Evolutionary conservation across 2,113 vertebrate genomes (phyloP).

Genomic region (Etia nguti): DNA sequence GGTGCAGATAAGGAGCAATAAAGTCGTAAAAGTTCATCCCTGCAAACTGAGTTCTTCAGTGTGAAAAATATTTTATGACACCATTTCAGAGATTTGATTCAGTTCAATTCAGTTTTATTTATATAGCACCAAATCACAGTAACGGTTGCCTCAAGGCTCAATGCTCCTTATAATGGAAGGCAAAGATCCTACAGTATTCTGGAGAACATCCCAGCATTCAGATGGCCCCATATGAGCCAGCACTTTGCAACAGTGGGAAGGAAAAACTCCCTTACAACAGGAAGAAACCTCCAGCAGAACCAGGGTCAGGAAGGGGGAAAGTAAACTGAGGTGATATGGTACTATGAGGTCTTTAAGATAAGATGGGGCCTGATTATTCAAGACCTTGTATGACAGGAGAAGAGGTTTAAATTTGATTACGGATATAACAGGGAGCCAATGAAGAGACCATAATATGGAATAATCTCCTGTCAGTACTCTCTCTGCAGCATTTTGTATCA

Average conservation of each 20-base stretch:
- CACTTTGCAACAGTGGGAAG: background rate
- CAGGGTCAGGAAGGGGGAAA: background rate
- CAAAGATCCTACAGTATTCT: background rate
- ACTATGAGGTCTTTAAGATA: background rate
- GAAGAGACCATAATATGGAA: background rate
- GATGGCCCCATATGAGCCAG: background rate
- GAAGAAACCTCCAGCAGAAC: background rate
- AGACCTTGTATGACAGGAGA: background rate
- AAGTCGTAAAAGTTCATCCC: background rate
- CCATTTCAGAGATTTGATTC: background rate
- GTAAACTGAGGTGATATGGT: background rate
- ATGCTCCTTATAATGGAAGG: background rate
- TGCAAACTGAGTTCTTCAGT: background rate
- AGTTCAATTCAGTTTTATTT: background rate
- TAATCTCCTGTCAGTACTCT: background rate
- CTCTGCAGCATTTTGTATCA: background rate
- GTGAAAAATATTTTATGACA: background rate
- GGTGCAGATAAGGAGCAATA: background rate
- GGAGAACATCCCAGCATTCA: background rate
- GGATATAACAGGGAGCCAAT: background rate
- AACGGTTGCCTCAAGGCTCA: background rate
- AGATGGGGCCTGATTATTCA: background rate
- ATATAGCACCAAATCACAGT: background rate
- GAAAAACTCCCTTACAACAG: background rate
- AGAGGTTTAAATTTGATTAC: background rate